These are phyloP conservation scores for Sarcophaga variegata DNA, from an alignment of 2,888 invertebrate species.

Conservation along the genomic window DNA sequence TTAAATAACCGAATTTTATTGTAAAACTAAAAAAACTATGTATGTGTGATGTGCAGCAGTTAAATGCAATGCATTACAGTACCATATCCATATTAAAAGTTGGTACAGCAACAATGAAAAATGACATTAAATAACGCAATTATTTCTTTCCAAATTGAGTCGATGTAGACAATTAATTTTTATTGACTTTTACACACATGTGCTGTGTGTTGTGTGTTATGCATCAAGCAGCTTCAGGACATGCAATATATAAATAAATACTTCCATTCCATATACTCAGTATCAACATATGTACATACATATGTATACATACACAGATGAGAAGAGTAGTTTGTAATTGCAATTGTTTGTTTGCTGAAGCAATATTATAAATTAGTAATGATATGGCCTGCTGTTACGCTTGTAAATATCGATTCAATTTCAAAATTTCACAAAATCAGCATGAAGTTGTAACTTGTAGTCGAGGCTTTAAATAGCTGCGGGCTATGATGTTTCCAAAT, in stretches of 20 bases:
- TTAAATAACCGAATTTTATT: too few relatives aligned
- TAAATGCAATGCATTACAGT: too few relatives aligned
- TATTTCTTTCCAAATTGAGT: conserved; percentile 38
- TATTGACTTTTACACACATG: conserved; percentile 11
- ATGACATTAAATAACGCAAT: conserved; percentile 61
- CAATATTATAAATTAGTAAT: conserved; percentile 67
- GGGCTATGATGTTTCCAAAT: conserved; percentile 64
- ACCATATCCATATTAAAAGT: conserved; percentile 3
- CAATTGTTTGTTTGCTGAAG: conserved; percentile 31
- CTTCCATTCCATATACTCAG: too few relatives aligned
- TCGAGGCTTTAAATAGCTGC: conserved; percentile 61
- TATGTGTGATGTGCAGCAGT: too few relatives aligned
- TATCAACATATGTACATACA: background rate
- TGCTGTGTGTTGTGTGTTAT: background rate
- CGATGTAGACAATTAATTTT: conserved; percentile 51
- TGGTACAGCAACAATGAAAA: conserved; percentile 42
- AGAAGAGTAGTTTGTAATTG: background rate
- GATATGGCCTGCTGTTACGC: conserved; percentile 65
- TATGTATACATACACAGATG: background rate
- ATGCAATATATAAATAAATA: background rate
- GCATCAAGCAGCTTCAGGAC: conserved; percentile 46
- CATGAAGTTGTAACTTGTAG: conserved; percentile 63
- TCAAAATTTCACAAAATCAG: conserved; percentile 64
- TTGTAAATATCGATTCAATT: conserved; percentile 60
- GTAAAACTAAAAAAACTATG: too few relatives aligned